A percentile compares a stretch with the other conserved stretches of the same genome.
Conservation (phyloP, 2,797 vertebrate genomes). For the Silurus aristotelis region DNA sequence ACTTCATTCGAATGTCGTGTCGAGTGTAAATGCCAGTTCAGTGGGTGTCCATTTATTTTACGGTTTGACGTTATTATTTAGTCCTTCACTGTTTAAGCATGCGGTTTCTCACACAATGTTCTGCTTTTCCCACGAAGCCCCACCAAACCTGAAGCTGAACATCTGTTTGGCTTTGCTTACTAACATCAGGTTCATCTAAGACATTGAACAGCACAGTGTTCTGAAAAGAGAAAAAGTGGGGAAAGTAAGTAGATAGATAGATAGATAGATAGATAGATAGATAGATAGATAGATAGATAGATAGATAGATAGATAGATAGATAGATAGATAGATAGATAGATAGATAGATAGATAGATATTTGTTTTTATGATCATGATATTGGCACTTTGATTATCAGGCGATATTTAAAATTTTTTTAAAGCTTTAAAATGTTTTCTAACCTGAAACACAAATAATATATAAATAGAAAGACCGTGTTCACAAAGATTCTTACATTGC, state of each 20-base stretch:
- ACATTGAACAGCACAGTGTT: neutral
- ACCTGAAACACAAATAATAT: no score
- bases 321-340: no score
- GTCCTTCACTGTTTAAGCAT: neutral
- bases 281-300: no score
- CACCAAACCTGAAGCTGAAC: neutral
- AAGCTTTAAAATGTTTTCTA: no score
- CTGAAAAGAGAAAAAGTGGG: neutral
- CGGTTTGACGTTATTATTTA: neutral
- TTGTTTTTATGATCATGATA: no score
- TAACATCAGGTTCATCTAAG: slow-evolving; percentile 9
- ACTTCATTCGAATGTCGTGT: neutral
- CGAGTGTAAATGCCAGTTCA: neutral
- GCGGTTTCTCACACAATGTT: slow-evolving; percentile 5
- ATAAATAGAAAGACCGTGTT: neutral
- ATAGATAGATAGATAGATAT: no score
- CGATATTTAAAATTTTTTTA: no score
- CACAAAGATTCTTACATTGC: neutral
- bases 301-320: no score
- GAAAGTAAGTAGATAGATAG: no score
- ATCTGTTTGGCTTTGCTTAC: neutral
- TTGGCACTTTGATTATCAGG: no score
- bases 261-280: no score
- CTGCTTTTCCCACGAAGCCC: neutral
- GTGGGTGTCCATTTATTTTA: no score